Percentiles rank a stretch among this genome's conserved stretches.
Conservation (phyloP, 2,888 invertebrate species). For the Zygogramma bicolorata region DNA sequence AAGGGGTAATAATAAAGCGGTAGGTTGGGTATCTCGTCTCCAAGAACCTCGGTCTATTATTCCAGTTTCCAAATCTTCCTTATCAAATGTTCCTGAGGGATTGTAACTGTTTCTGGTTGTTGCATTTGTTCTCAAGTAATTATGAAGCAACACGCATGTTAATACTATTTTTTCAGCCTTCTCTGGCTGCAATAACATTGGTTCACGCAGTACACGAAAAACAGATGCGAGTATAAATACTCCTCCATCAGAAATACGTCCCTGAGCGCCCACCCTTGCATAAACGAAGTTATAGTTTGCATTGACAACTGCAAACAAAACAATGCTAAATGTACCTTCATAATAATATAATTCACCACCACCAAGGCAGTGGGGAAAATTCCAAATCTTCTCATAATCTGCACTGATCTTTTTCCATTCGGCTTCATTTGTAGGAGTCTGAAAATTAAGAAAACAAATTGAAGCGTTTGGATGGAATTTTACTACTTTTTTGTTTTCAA, state of each 20-base stretch:
- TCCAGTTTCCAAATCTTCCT: too few species aligned
- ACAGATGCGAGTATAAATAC: slow-evolving; percentile 11
- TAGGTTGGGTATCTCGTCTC: slow-evolving; percentile 6
- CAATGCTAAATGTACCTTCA: slow-evolving; percentile 16
- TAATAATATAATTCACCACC: slow-evolving; percentile 24
- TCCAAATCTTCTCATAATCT: background rate
- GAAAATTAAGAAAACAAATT: background rate
- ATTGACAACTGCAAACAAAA: slow-evolving; percentile 18
- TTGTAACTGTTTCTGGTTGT: slow-evolving; percentile 8
- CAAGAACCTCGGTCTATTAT: slow-evolving; percentile 2
- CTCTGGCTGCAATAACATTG: slow-evolving; percentile 6
- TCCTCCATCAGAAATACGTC: background rate
- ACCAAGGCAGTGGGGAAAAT: slow-evolving; percentile 19
- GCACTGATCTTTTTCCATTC: slow-evolving; percentile 16
- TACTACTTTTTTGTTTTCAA: slow-evolving; percentile 6
- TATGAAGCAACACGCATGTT: slow-evolving; percentile 13
- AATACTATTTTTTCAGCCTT: slow-evolving; percentile 12
- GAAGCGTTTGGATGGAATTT: slow-evolving; percentile 14
- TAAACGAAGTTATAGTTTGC: background rate
- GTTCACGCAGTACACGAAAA: slow-evolving; percentile 14
- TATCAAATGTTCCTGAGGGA: background rate
- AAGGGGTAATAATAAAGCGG: background rate
- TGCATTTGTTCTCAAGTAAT: slow-evolving; percentile 7
- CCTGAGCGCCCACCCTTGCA: too few species aligned
- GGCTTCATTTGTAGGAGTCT: slow-evolving; percentile 13